Percentiles rank a stretch among this genome's conserved stretches.
These are phyloP conservation scores for Denticeps clupeoides DNA, from an alignment of 2,797 vertebrate species.

Conservation along the genomic window DNA sequence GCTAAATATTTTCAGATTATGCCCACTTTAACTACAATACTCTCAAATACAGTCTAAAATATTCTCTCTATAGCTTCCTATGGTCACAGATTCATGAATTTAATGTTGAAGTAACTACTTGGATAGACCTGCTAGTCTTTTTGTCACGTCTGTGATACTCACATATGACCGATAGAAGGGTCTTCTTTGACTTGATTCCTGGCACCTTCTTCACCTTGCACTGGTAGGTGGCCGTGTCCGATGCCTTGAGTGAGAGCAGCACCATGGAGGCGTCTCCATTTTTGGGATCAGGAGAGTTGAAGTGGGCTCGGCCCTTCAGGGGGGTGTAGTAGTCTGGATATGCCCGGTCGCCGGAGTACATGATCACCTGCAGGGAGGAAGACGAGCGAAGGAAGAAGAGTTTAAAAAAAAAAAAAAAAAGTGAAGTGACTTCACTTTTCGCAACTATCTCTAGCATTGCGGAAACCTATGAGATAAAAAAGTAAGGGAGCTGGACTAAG, in stretches of 20 bases:
- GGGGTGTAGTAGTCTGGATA: conserved; percentile 66
- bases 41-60: no score
- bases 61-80: no score
- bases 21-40: no score
- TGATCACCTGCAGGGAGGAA: conserved; percentile 62
- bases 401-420: neutral
- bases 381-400: conserved; percentile 1
- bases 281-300: conserved; percentile 67
- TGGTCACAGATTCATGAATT: no score
- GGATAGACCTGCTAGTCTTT: no score
- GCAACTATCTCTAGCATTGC: no score
- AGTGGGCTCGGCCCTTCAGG: conserved; percentile 72
- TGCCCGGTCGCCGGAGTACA: conserved; percentile 70
- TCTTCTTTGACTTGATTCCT: conserved; percentile 72
- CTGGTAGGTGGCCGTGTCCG: conserved; percentile 81
- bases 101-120: no score
- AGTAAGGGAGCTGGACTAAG: conserved; percentile 9
- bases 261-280: conserved; percentile 81
- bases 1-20: no score
- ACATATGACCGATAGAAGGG: conserved; percentile 81
- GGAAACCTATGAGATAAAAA: no score
- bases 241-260: conserved; percentile 64
- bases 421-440: no score
- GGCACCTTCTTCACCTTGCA: conserved; percentile 95
- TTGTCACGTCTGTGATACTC: conserved; percentile 38